Conservation (phyloP, 2,113 vertebrate species). For the Cynocephalus volans region DNA sequence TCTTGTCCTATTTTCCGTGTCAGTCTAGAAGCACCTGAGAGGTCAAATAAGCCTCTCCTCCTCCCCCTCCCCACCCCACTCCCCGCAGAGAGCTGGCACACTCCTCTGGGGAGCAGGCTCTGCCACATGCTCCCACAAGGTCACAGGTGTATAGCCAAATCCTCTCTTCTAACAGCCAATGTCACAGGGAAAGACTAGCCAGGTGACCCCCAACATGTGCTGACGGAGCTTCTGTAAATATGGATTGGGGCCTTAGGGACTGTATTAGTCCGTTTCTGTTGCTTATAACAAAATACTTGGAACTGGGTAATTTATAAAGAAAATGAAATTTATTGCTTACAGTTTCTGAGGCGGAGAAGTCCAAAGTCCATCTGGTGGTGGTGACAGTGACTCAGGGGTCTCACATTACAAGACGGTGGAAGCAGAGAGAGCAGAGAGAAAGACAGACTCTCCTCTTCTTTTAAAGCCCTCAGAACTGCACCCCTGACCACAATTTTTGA, state of each 20-base stretch:
- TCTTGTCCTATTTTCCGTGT: not conserved
- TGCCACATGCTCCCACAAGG: not conserved
- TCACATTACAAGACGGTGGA: too few relatives aligned
- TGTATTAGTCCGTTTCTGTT: too few relatives aligned
- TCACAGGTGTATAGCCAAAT: not conserved
- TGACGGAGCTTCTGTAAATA: conserved; percentile 29
- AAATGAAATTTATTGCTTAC: too few relatives aligned
- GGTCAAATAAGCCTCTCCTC: not conserved
- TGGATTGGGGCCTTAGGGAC: not conserved
- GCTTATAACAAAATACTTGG: too few relatives aligned
- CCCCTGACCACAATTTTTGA: too few relatives aligned
- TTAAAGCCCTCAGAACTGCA: too few relatives aligned
- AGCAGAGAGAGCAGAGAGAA: too few relatives aligned
- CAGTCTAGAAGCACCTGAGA: not conserved
- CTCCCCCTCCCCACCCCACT: not conserved
- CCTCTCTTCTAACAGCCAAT: not conserved
- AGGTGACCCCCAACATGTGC: not conserved
- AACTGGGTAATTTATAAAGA: too few relatives aligned
- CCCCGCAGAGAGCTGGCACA: not conserved
- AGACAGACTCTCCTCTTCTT: too few relatives aligned
- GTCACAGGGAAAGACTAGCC: not conserved
- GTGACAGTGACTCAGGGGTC: too few relatives aligned
- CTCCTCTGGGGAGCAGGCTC: not conserved
- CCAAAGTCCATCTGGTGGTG: too few relatives aligned
- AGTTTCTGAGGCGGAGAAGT: too few relatives aligned